These are phyloP conservation scores for Acromyrmex echinatior DNA, from an alignment of 1,140 invertebrate species.

Conservation along the genomic window DNA sequence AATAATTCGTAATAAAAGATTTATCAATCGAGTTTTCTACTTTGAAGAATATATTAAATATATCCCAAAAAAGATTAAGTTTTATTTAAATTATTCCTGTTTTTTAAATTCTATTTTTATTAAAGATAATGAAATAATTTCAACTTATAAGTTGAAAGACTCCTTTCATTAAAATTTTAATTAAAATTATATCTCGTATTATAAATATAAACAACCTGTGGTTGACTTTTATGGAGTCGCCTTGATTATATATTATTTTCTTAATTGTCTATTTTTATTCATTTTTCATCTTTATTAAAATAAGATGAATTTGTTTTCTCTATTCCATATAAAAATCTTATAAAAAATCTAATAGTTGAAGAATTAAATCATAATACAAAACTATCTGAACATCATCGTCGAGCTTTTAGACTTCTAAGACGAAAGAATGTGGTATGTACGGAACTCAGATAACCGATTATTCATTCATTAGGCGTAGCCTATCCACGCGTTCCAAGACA, in stretches of 20 bases:
- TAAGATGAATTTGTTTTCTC: background rate
- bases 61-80: background rate
- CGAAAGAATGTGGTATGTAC: background rate
- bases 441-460: slow-evolving; percentile 10
- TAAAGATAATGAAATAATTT: no score
- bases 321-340: background rate
- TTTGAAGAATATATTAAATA: background rate
- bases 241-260: no score
- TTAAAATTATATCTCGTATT: no score
- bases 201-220: no score
- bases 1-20: background rate
- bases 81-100: background rate
- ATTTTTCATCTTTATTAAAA: background rate
- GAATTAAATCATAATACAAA: background rate
- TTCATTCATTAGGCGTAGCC: slow-evolving; percentile 34
- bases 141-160: no score
- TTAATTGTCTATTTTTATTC: no score
- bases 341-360: background rate
- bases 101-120: background rate
- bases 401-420: background rate
- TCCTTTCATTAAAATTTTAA: no score
- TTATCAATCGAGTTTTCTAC: background rate
- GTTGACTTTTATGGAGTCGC: no score
- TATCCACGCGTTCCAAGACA: background rate
- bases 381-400: background rate